Percentiles rank a stretch among this genome's conserved stretches.
phyloP scores from a whole-genome alignment of 2,888 invertebrate genomes.

The Synanthedon tipuliformis region DNA sequence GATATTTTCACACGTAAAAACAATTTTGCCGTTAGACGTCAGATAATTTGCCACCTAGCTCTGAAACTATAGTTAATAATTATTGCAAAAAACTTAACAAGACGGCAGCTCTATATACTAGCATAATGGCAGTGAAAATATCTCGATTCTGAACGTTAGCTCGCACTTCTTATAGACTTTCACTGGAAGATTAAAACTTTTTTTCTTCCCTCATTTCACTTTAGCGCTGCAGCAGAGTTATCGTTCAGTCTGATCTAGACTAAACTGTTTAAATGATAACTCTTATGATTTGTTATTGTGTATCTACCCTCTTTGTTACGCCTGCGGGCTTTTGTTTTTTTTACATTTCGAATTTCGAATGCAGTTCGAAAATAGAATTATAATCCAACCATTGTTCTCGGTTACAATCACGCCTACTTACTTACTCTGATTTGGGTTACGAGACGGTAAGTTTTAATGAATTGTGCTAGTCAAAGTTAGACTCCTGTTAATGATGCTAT shows the following conservation, averaged over 20 bases:
- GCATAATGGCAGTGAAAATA: constrained; percentile 25
- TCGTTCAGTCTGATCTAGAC: constrained; percentile 20
- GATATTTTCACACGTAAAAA: neutral
- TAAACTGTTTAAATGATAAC: constrained; percentile 15
- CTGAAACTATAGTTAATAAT: constrained; percentile 3
- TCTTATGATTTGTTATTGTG: neutral
- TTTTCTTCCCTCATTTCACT: constrained; percentile 16
- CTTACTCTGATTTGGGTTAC: neutral
- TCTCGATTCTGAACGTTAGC: constrained; percentile 8
- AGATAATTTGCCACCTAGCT: constrained; percentile 1
- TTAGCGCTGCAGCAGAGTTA: constrained; percentile 17
- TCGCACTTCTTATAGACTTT: constrained; percentile 29
- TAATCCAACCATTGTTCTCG: neutral
- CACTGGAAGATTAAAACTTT: constrained; percentile 29
- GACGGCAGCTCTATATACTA: constrained; percentile 1
- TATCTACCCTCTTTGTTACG: constrained; percentile 6
- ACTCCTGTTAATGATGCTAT: too few species aligned
- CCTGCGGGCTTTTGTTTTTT: constrained; percentile 14
- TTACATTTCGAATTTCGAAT: neutral
- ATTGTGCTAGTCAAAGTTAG: too few species aligned
- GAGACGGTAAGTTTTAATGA: too few species aligned
- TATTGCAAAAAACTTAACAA: constrained; percentile 10
- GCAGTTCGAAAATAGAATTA: constrained; percentile 12
- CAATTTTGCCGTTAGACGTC: neutral
- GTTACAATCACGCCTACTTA: neutral